Conservation (phyloP, 2,797 vertebrate genomes). For the Danio kyathit region DNA sequence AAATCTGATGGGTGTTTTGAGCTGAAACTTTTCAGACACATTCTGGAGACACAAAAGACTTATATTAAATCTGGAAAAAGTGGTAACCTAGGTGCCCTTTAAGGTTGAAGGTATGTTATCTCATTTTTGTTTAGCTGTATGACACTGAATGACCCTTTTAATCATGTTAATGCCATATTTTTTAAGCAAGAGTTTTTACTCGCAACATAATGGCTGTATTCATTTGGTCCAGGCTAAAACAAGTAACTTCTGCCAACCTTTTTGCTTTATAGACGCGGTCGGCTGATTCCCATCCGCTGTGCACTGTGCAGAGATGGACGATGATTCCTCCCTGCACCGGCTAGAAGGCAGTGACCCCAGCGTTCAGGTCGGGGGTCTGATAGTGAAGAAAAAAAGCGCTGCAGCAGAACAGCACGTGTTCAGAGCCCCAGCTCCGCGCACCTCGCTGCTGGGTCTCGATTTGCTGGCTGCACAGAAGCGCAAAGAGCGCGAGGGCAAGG, state of each 20-base stretch:
- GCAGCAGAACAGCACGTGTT: conserved; percentile 91
- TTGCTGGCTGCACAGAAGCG: conserved; percentile 93
- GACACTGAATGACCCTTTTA: no score
- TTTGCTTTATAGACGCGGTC: not conserved
- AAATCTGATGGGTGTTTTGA: no score
- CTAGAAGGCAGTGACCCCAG: conserved; percentile 84
- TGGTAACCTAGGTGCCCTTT: no score
- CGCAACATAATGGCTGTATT: not conserved
- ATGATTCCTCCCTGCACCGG: conserved; percentile 86
- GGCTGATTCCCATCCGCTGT: not conserved
- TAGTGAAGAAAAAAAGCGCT: conserved; percentile 87
- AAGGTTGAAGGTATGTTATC: no score
- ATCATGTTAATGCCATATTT: not conserved
- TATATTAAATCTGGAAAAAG: no score
- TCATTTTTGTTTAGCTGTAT: no score
- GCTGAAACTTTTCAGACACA: no score
- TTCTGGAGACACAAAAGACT: no score
- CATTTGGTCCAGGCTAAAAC: not conserved
- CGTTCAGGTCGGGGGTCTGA: conserved; percentile 86
- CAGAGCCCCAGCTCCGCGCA: conserved; percentile 91
- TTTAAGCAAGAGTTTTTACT: not conserved
- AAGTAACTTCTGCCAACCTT: not conserved
- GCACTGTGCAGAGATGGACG: conserved; percentile 73
- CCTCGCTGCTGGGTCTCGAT: conserved; percentile 92
- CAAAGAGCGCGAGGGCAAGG: conserved; percentile 87